Evolutionary conservation across 2,888 invertebrate species (phyloP).

Genomic region (Ommatoiulus sabulosus): DNA sequence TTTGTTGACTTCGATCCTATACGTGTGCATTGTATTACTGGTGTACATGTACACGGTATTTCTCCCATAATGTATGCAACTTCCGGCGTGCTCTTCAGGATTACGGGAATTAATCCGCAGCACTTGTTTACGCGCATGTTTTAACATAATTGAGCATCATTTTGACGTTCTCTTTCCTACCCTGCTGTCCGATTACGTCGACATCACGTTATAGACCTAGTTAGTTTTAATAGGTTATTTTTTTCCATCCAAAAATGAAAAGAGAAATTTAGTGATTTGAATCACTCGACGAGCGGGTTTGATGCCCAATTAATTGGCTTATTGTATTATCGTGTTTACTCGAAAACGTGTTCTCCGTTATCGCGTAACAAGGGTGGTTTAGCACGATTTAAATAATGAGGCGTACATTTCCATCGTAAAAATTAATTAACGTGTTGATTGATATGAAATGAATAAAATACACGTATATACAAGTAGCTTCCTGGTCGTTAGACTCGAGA

Average conservation of each 20-base stretch:
- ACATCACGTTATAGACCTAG: neutral
- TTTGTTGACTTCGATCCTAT: neutral
- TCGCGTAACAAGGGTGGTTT: neutral
- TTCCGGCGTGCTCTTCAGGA: no score
- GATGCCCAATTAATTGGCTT: neutral
- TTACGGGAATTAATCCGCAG: neutral
- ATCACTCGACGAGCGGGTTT: neutral
- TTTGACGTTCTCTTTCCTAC: neutral
- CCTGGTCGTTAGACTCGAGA: neutral
- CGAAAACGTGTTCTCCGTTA: conserved; percentile 12
- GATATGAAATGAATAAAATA: conserved; percentile 16
- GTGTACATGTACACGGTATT: neutral
- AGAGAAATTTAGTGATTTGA: neutral
- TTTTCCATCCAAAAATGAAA: neutral
- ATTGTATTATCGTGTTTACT: neutral
- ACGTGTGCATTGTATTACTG: neutral
- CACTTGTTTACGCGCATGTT: neutral
- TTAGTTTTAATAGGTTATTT: neutral
- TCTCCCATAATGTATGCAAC: neutral
- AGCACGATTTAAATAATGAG: conserved; percentile 37
- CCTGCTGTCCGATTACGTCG: neutral
- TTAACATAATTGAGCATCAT: neutral
- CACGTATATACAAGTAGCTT: neutral
- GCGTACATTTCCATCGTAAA: conserved; percentile 15
- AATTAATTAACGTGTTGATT: conserved; percentile 9